Evolutionary conservation across 2,113 vertebrate species (phyloP).

Genomic region (Genyomyrus donnyi): DNA sequence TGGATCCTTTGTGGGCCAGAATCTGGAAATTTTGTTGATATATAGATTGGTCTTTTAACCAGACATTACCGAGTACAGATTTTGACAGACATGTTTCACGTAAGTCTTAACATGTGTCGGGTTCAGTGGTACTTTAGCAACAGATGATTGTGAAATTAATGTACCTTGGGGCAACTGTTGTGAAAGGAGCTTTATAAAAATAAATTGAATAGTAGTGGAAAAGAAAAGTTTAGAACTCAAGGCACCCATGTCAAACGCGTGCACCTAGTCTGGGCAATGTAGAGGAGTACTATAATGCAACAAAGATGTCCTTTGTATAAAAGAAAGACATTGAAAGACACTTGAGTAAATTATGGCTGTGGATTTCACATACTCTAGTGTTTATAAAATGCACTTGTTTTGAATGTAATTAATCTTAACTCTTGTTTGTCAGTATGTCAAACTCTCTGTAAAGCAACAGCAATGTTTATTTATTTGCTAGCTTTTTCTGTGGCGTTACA

Average conservation of each 20-base stretch:
- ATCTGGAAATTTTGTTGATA: constrained; percentile 13
- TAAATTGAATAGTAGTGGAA: constrained; percentile 47
- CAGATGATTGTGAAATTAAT: constrained; percentile 40
- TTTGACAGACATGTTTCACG: not conserved
- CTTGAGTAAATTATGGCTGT: constrained; percentile 50
- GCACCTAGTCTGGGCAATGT: constrained; percentile 57
- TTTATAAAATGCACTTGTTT: constrained; percentile 70
- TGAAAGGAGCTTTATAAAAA: not conserved
- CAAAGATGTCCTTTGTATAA: constrained; percentile 67
- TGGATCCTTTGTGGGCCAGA: constrained; percentile 25
- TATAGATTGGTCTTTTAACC: not conserved
- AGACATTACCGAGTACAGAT: not conserved
- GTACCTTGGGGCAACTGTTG: constrained; percentile 36
- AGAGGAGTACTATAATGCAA: constrained; percentile 71
- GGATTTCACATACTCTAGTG: constrained; percentile 60
- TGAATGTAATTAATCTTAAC: constrained; percentile 79
- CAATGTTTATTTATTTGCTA: constrained; percentile 61
- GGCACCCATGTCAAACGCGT: constrained; percentile 54
- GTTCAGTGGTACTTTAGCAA: constrained; percentile 25
- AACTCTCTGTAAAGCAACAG: constrained; percentile 51
- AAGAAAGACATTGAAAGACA: constrained; percentile 37
- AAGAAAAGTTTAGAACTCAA: constrained; percentile 56
- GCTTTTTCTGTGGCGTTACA: constrained; percentile 70
- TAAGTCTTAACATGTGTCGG: not conserved
- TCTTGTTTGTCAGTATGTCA: constrained; percentile 56